Conservation (phyloP, 2,113 vertebrate species). For the Aramus guarauna region DNA sequence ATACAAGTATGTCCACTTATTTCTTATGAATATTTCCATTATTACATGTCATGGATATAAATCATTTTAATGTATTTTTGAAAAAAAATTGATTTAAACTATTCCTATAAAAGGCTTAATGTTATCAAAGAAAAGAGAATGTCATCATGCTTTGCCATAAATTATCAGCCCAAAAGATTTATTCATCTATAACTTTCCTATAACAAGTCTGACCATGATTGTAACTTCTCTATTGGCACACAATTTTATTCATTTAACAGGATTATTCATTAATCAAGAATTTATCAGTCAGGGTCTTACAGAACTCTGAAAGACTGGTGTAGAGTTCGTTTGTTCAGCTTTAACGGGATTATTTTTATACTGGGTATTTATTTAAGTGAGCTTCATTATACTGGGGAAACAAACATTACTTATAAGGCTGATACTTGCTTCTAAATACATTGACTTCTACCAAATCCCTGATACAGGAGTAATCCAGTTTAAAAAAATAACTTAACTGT, state of each 20-base stretch:
- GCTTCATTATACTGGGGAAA: constrained; percentile 48
- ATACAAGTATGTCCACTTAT: neutral
- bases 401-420: constrained; percentile 57
- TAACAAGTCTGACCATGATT: constrained; percentile 64
- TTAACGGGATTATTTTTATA: constrained; percentile 72
- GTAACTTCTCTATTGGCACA: constrained; percentile 58
- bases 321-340: constrained; percentile 60
- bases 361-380: constrained; percentile 71
- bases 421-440: constrained; percentile 64
- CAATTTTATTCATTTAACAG: constrained; percentile 68
- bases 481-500: constrained; percentile 56
- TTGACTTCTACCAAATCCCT: constrained; percentile 64
- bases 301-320: constrained; percentile 24
- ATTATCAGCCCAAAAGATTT: constrained; percentile 70
- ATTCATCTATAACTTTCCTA: constrained; percentile 55
- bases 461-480: constrained; percentile 68
- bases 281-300: constrained; percentile 63
- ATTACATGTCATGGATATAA: constrained; percentile 45
- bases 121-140: constrained; percentile 43
- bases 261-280: constrained; percentile 73
- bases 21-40: neutral
- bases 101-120: constrained; percentile 57
- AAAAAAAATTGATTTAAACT: constrained; percentile 50
- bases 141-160: constrained; percentile 56
- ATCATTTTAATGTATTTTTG: constrained; percentile 27